Evolutionary conservation across 2,797 vertebrate species (phyloP), one percentile per base, ranked within the genome.

Genomic region (Hydrocynus forskahlii): DNA sequence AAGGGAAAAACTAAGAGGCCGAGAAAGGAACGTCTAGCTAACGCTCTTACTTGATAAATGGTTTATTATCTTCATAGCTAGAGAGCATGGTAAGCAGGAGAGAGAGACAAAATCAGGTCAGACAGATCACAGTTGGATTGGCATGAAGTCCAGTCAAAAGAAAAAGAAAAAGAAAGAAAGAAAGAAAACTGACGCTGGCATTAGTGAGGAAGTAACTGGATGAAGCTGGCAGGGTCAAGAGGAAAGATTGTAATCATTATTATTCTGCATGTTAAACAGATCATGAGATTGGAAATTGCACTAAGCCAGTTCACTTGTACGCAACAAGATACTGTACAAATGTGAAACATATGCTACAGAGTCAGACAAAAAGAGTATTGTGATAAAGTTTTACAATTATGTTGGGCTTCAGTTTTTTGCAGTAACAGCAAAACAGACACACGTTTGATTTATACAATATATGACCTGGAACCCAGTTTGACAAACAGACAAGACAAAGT

Each of bases 31-130:
- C 91, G 95, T 96, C 95, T 97, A 95, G 95, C 96, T 97, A 95
- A 93, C 95, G 95, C 95, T 96, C 98, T 99, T 99, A 99, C 98
- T 99, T 99, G 97, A 99, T 97, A 97, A 99, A 99, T 94, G 94
- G 97, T 96, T 99, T 99, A 99, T 99, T 99, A 98, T 99, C 98
- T 98, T 99, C 98, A 99, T 99, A 99, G 97, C 98, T 99, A 99
- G 97, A 97, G 94, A 97, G 97, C 96, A 95, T 97, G 97, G 97
- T 95, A 96, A 97, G 97, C 96, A 96, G 95, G 96, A 97, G 94
- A 99, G 96, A 99, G 95, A 99, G 96, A 98, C 95, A 98, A 96
- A 97, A 96, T 97, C 98, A 98, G 96, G 96, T 96, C 96, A 97
- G 90, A 91, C 85, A 89, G 88, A 92, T 81, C 87, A 90, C 86